Evolutionary conservation across 2,888 invertebrate species (phyloP).

Genomic region (Emmelina monodactyla): DNA sequence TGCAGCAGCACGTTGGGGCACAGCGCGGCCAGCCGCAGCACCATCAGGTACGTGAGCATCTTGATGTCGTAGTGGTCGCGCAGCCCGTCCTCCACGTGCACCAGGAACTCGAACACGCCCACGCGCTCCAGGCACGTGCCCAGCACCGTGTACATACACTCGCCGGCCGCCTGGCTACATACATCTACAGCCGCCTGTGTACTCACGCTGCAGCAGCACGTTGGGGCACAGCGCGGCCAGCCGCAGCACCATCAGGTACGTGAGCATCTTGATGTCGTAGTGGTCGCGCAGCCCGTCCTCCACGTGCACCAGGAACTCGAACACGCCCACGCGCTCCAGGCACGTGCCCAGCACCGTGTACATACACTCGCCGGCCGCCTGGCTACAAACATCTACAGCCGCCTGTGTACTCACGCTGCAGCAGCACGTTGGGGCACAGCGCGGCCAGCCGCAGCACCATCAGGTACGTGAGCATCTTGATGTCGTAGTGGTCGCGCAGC

Average conservation of each 20-base stretch:
- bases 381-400: too few species aligned
- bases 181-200: too few species aligned
- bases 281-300: conserved; percentile 94
- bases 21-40: conserved; percentile 89
- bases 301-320: conserved; percentile 96
- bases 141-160: conserved; percentile 99
- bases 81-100: conserved; percentile 95
- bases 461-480: conserved; percentile 98
- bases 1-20: conserved; percentile 94
- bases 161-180: conserved; percentile 97
- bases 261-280: conserved; percentile 97
- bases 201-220: conserved; percentile 89
- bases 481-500: conserved; percentile 90
- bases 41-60: conserved; percentile 99
- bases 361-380: conserved; percentile 99
- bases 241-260: conserved; percentile 96
- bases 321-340: conserved; percentile 94
- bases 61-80: conserved; percentile 95
- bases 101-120: conserved; percentile 96
- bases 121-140: conserved; percentile 95
- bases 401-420: conserved; percentile 90
- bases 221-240: conserved; percentile 93
- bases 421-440: conserved; percentile 91
- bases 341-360: conserved; percentile 97
- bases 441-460: conserved; percentile 96